Conservation (phyloP, 1,140 invertebrate species). For the Berghia stephanieae region DNA sequence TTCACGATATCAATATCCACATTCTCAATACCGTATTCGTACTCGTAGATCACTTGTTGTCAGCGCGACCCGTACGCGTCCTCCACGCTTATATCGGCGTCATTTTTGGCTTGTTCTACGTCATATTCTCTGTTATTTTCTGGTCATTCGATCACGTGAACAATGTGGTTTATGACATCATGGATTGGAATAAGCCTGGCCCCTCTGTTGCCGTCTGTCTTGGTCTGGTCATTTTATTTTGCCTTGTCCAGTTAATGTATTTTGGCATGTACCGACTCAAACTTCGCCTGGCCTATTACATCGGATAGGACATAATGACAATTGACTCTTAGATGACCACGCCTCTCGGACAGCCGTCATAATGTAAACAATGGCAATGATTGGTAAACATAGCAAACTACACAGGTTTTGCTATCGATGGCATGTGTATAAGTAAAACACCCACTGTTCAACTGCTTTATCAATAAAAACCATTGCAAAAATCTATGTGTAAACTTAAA, state of each 20-base stretch:
- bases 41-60: slow-evolving; percentile 42
- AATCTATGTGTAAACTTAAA: no score
- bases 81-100: slow-evolving; percentile 46
- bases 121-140: slow-evolving; percentile 48
- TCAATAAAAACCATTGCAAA: no score
- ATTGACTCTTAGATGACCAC: no score
- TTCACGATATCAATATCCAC: slow-evolving; percentile 45
- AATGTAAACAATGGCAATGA: no score
- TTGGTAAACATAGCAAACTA: no score
- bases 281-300: no score
- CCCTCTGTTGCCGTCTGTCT: slow-evolving; percentile 31
- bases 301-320: no score
- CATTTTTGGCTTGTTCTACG: slow-evolving; percentile 46
- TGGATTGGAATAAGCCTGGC: slow-evolving; percentile 55
- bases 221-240: slow-evolving; percentile 40
- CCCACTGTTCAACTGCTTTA: no score
- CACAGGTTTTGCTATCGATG: no score
- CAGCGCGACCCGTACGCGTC: slow-evolving; percentile 47
- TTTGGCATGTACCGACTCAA: slow-evolving; percentile 39
- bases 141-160: slow-evolving; percentile 45
- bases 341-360: no score
- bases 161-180: slow-evolving; percentile 49
- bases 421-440: no score
- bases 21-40: slow-evolving; percentile 45
- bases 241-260: slow-evolving; percentile 41